Evolutionary conservation across 2,797 vertebrate genomes (phyloP).

Genomic region (Anniella stebbinsi): DNA sequence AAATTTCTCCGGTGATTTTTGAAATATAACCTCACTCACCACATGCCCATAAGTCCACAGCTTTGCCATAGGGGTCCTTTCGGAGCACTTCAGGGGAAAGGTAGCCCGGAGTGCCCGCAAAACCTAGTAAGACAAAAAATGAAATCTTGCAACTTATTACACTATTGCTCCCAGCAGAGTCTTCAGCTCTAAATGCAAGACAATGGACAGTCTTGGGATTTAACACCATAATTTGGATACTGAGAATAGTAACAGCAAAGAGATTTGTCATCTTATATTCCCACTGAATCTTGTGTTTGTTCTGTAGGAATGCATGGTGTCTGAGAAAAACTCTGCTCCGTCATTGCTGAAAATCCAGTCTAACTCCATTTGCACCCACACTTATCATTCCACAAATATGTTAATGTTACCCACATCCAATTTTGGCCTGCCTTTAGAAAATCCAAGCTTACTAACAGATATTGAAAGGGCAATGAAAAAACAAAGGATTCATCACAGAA

Average conservation of each 20-base stretch:
- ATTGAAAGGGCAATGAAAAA: background rate
- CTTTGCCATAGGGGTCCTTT: constrained; percentile 97
- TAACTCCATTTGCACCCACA: background rate
- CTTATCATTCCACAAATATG: background rate
- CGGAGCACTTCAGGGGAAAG: constrained; percentile 95
- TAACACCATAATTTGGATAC: background rate
- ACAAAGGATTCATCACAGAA: background rate
- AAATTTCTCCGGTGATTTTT: rapidly evolving
- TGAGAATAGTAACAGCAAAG: background rate
- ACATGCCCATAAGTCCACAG: constrained; percentile 96
- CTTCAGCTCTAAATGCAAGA: rapidly evolving
- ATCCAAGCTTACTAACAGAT: background rate
- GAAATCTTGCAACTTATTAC: constrained; percentile 57
- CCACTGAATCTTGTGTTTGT: background rate
- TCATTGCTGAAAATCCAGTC: background rate
- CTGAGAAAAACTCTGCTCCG: background rate
- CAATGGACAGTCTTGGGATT: constrained; percentile 1
- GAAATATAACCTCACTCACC: constrained; percentile 79
- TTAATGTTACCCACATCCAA: background rate
- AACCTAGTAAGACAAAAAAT: constrained; percentile 82
- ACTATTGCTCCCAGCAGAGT: rapidly evolving
- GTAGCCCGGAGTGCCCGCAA: constrained; percentile 96
- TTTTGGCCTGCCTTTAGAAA: background rate
- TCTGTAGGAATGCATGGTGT: background rate
- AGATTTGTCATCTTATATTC: background rate